Conservation (phyloP, 2,888 invertebrate genomes). For the Orthosia gothica region DNA sequence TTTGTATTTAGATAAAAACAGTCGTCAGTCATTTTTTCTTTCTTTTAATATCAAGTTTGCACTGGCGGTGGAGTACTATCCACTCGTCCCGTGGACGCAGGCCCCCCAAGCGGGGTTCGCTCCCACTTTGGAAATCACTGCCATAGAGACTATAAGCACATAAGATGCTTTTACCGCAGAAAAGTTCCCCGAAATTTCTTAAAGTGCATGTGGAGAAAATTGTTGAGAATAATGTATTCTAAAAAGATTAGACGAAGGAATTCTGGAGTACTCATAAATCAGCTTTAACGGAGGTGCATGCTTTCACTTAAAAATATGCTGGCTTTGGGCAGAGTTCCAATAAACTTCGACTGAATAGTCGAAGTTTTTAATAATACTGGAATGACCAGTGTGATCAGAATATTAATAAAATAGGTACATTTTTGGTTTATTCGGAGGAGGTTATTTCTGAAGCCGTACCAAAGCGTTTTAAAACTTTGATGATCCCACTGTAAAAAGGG, state of each 20-base stretch:
- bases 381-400: neutral
- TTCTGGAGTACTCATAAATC: conserved; percentile 16
- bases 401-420: too few relatives aligned
- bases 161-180: neutral
- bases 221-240: neutral
- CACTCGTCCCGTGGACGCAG: too few relatives aligned
- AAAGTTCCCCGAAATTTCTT: neutral
- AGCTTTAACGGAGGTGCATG: neutral
- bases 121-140: neutral
- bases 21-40: too few relatives aligned
- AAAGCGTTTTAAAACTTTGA: too few relatives aligned
- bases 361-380: neutral
- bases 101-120: too few relatives aligned
- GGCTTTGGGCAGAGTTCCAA: conserved; percentile 27
- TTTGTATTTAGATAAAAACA: too few relatives aligned
- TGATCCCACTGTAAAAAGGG: too few relatives aligned
- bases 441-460: too few relatives aligned
- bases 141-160: too few relatives aligned
- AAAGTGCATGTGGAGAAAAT: neutral
- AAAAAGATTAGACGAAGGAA: neutral
- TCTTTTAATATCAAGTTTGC: too few relatives aligned
- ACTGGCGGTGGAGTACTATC: too few relatives aligned
- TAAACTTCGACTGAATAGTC: neutral
- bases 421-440: too few relatives aligned
- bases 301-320: neutral